phyloP scores from a whole-genome alignment of 64 coral and sea anemone species.

The Montipora capricornis region DNA sequence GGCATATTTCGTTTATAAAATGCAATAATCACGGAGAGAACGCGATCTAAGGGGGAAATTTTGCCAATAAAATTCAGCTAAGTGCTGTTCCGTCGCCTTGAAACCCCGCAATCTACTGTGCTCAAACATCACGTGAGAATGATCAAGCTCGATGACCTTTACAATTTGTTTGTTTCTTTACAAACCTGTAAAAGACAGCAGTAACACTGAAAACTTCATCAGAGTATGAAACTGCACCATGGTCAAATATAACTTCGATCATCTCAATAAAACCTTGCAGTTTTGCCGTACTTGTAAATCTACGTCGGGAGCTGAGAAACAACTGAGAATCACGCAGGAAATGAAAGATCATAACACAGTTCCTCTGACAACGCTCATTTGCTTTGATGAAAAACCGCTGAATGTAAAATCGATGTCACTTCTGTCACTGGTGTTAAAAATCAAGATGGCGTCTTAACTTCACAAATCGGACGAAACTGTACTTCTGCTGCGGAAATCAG shows the following conservation, averaged over 20 bases:
- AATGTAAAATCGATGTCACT: no score
- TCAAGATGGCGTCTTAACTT: neutral
- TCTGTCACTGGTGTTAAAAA: neutral
- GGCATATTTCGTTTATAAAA: neutral
- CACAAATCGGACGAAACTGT: no score
- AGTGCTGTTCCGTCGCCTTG: neutral
- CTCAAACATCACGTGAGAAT: constrained; percentile 14
- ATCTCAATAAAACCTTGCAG: neutral
- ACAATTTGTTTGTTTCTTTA: neutral
- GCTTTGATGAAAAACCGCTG: neutral
- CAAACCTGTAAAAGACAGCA: constrained; percentile 72
- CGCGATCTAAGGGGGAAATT: no score
- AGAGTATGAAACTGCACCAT: constrained; percentile 61
- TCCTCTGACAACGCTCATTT: neutral
- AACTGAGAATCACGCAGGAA: neutral
- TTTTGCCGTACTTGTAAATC: neutral
- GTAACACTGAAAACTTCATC: constrained; percentile 64
- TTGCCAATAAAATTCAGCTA: neutral
- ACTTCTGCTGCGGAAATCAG: no score
- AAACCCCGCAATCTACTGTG: neutral
- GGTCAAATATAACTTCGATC: constrained; percentile 2
- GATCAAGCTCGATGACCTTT: neutral
- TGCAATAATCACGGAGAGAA: neutral
- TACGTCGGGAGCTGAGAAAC: neutral
- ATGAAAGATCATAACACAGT: neutral